Conservation (phyloP, 2,888 invertebrate species). For the Cactoblastis cactorum region DNA sequence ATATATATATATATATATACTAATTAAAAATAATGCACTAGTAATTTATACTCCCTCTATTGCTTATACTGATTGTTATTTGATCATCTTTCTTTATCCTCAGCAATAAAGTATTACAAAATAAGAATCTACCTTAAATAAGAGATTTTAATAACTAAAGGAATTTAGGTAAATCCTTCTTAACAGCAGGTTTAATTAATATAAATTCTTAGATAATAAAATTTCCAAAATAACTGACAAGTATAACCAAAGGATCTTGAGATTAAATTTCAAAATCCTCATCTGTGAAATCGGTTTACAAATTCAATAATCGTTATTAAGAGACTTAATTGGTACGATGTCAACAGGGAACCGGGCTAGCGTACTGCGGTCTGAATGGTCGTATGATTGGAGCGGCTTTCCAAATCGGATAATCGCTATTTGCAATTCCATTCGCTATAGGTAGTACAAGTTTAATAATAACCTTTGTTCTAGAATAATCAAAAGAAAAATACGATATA, state of each 20-base stretch:
- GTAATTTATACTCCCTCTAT: no score
- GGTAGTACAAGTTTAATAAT: constrained; percentile 23
- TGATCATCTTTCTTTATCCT: no score
- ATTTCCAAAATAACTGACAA: neutral
- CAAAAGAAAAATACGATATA: no score
- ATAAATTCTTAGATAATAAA: neutral
- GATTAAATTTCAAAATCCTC: neutral
- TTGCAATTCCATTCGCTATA: constrained; percentile 54
- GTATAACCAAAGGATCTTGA: neutral
- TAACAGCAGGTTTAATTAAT: neutral
- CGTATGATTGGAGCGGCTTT: constrained; percentile 52
- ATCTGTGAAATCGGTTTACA: constrained; percentile 29
- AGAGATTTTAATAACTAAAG: neutral
- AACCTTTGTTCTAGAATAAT: no score
- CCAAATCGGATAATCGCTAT: constrained; percentile 45
- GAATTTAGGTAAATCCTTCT: neutral
- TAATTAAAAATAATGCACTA: no score
- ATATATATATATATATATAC: no score
- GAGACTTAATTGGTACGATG: constrained; percentile 51
- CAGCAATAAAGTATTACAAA: no score
- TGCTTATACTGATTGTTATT: no score
- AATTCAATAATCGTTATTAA: constrained; percentile 40
- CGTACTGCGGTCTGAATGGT: constrained; percentile 51
- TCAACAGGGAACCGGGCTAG: constrained; percentile 33
- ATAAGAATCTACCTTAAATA: no score